Evolutionary conservation across 2,888 invertebrate species (phyloP).

Genomic region (Apotomis betuletana): DNA sequence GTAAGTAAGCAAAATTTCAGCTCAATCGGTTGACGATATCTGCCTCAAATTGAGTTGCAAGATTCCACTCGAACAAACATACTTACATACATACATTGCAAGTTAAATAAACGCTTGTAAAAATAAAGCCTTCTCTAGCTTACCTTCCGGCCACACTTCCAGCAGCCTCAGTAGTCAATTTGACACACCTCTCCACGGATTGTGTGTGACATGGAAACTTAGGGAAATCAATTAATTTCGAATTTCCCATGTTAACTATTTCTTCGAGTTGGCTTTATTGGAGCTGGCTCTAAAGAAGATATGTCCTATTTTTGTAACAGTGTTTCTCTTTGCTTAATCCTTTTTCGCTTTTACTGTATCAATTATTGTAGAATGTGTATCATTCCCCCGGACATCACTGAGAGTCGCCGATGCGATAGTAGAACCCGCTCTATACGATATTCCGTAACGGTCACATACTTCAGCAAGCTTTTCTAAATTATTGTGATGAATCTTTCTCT

Average conservation of each 20-base stretch:
- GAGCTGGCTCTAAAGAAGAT: neutral
- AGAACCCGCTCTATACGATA: neutral
- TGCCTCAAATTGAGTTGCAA: no score
- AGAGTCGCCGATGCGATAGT: no score
- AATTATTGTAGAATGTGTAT: neutral
- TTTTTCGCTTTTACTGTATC: neutral
- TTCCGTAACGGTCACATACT: conserved; percentile 6
- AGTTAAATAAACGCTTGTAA: no score
- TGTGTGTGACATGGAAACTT: conserved; percentile 27
- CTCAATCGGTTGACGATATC: no score
- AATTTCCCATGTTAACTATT: no score
- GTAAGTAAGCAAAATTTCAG: no score
- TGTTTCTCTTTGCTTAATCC: no score
- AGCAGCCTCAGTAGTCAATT: conserved; percentile 16
- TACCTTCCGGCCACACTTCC: neutral
- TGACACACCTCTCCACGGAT: conserved; percentile 17
- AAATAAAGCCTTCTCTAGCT: neutral
- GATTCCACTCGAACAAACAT: no score
- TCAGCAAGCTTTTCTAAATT: conserved; percentile 4
- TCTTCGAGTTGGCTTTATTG: no score
- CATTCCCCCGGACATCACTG: neutral
- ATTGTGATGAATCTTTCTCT: neutral
- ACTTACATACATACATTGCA: no score
- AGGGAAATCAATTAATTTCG: conserved; percentile 5
- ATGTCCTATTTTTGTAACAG: no score